Evolutionary conservation across 2,888 invertebrate genomes (phyloP).

Genomic region (Choristoneura rosaceana): DNA sequence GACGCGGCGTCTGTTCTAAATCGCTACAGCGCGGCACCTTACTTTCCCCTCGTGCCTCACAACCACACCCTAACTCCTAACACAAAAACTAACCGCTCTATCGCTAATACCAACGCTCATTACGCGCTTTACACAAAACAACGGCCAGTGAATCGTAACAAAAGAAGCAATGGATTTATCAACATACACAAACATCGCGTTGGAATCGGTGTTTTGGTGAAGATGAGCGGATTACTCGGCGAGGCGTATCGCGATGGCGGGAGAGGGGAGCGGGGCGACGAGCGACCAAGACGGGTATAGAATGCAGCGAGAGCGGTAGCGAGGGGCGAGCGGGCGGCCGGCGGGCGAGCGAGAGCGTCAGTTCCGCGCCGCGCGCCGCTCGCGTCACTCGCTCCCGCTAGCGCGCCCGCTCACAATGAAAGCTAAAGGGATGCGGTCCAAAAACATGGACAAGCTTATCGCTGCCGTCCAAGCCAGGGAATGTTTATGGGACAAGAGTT

Average conservation of each 20-base stretch:
- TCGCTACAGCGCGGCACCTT: constrained; percentile 28
- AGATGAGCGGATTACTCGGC: constrained; percentile 45
- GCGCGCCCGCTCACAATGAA: constrained; percentile 68
- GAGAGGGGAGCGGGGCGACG: constrained; percentile 68
- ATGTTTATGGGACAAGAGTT: constrained; percentile 79
- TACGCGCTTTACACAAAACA: constrained; percentile 20
- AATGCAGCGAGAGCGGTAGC: constrained; percentile 52
- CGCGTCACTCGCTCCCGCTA: constrained; percentile 63
- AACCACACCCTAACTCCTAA: constrained; percentile 33
- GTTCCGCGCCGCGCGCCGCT: constrained; percentile 67
- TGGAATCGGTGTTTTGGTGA: not conserved
- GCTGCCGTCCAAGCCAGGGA: constrained; percentile 81
- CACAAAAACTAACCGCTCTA: not conserved
- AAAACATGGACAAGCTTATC: constrained; percentile 79
- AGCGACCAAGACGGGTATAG: constrained; percentile 70
- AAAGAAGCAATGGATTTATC: constrained; percentile 1
- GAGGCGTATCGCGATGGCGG: constrained; percentile 60
- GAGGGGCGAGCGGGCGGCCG: constrained; percentile 45
- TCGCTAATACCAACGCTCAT: constrained; percentile 45
- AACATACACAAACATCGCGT: not conserved
- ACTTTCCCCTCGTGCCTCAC: constrained; percentile 10
- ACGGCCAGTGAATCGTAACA: too few relatives aligned
- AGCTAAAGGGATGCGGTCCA: constrained; percentile 68
- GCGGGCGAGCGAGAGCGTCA: constrained; percentile 48
- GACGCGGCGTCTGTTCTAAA: constrained; percentile 24